Percentiles rank a stretch among this genome's conserved stretches.
These are phyloP conservation scores for Drosophila falleni DNA, from an alignment of 2,888 invertebrate genomes.

Conservation along the genomic window DNA sequence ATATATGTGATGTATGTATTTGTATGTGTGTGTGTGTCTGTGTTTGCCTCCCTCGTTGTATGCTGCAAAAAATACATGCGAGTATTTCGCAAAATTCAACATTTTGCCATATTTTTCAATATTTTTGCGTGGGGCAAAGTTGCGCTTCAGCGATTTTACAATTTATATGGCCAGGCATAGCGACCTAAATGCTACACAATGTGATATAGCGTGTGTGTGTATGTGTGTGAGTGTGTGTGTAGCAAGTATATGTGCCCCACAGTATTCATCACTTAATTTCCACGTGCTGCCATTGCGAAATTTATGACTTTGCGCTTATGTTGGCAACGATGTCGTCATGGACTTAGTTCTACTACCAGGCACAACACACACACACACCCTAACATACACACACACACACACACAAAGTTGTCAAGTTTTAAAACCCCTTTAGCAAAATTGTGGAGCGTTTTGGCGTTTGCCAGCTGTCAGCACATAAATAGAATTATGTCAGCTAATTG, in stretches of 20 bases:
- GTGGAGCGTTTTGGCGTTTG: conserved; percentile 61
- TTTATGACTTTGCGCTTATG: conserved; percentile 72
- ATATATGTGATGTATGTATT: conserved; percentile 27
- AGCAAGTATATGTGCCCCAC: conserved; percentile 59
- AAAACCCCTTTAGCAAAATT: conserved; percentile 54
- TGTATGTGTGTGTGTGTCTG: conserved; percentile 4
- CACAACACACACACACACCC: conserved; percentile 20
- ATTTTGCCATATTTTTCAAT: conserved; percentile 69
- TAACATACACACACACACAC: conserved; percentile 7
- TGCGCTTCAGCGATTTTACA: conserved; percentile 71
- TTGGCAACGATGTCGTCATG: conserved; percentile 51
- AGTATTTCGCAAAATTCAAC: conserved; percentile 62
- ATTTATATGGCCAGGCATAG: conserved; percentile 66
- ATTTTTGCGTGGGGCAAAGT: conserved; percentile 54
- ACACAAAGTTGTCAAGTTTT: conserved; percentile 64
- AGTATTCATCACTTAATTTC: conserved; percentile 80
- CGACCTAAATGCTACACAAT: conserved; percentile 65
- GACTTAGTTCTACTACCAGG: conserved; percentile 30
- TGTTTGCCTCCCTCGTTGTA: conserved; percentile 2
- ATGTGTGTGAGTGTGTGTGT: conserved; percentile 11
- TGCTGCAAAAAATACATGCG: conserved; percentile 41
- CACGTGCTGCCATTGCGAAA: conserved; percentile 78
- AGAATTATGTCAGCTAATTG: conserved; percentile 78
- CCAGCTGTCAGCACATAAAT: conserved; percentile 77
- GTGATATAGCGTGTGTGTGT: conserved; percentile 16